Base-by-base conservation (phyloP, 1,140 invertebrate species). In the Drosophila bipectinata region DNA sequence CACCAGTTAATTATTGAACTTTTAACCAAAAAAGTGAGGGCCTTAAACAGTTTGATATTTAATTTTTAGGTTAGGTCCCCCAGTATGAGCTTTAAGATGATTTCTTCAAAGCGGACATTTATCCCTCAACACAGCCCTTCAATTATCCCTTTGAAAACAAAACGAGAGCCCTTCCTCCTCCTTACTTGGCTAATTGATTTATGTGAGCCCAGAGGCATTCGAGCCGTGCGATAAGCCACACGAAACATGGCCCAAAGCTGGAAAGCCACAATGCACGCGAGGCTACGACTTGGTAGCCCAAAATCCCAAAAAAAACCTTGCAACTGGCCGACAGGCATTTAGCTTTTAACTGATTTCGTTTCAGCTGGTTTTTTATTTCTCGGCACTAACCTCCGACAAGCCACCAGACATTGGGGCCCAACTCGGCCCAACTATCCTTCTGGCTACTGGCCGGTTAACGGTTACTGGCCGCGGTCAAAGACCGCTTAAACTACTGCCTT, bases 311-410 rank as follows among this genome's bases (percentile, higher is more conserved):
- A 60, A 49, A 59, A 60, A 34, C 51, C 34, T 56, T 48, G 69
- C 62, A 79, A 79, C 71, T 81, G 79, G 73, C 79, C 79, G 41
- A 56, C 62, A 73, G 71, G 61, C 71, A 64, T 77, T 83, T 80
- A 69, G 79, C 72, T 84, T 84, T 83, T 85, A 79, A 84, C 80
- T 84, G 80, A 84, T 84, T 84, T 84, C 61, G 48, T 44, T 34
- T 18, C 18, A 18, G 18, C 18, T 18, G 18, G 18, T 18, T 18
- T 18, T 18, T 39, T 32, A 8, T 39, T 28, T 21, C 21, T 21
- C 21, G 21, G 3, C 21, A 81, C 79, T 82, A 77, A 82, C 79
- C 79, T 82, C 60, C 61, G 57, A 62, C 79, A 82, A 82, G 76
- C 59, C 37, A 51, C 47, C 58, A 47, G 57, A 60, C 44, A 21